A percentile compares a stretch with the other conserved stretches of the same genome.
Conservation (phyloP, 1,140 invertebrate genomes). For the Atta cephalotes region DNA sequence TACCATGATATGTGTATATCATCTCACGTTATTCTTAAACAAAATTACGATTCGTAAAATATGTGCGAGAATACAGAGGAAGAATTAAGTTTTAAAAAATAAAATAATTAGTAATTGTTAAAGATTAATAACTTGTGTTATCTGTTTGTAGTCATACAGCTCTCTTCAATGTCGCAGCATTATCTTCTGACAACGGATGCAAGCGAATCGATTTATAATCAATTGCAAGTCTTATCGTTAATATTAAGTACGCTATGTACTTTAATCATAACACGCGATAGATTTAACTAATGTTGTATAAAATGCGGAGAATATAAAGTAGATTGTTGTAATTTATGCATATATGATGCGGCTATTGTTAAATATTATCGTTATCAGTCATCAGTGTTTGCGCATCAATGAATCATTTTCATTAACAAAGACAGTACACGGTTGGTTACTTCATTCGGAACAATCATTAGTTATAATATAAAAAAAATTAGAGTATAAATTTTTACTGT, state of each 20-base stretch:
- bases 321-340: conserved; percentile 35
- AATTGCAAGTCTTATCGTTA: not conserved
- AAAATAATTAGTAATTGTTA: not conserved
- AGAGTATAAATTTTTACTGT: conserved; percentile 6
- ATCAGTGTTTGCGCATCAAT: not conserved
- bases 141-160: conserved; percentile 70
- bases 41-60: not conserved
- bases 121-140: conserved; percentile 27
- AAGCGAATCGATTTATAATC: conserved; percentile 31
- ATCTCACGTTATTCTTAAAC: not conserved
- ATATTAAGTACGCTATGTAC: conserved; percentile 28
- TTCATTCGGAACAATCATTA: not conserved
- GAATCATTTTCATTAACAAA: not conserved
- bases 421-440: not conserved
- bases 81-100: not conserved
- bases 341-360: not conserved
- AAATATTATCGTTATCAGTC: conserved; percentile 21
- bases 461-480: conserved; percentile 1
- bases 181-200: conserved; percentile 56
- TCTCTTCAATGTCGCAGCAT: conserved; percentile 76
- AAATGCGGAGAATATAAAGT: conserved; percentile 25
- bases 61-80: not conserved
- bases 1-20: not conserved
- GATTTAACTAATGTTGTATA: conserved; percentile 41
- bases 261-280: conserved; percentile 12